Base-by-base conservation (phyloP, 2,888 invertebrate genomes). In the Drosophila borealis region DNA sequence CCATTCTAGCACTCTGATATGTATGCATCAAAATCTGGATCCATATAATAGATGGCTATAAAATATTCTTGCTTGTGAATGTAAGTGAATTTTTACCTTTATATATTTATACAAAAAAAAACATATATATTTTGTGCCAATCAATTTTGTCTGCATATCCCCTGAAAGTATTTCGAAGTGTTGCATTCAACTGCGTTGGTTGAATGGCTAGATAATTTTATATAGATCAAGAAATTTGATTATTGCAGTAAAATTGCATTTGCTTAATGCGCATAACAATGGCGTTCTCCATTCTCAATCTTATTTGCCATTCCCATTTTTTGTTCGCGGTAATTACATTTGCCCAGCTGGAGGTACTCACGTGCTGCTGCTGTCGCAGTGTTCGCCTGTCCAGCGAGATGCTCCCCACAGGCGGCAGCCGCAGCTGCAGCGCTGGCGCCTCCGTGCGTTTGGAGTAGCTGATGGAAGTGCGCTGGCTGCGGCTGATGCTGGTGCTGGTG, bases 341-440 rank as follows among this genome's bases (percentile, higher is more conserved):
- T 53, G 11, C 34, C 49, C 29, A 21, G 48, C 10, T 13, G 29
- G 13, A 29, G 39, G 25, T 70, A 83, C 88, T 82, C 60, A 83
- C 86, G 59, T 70, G 88, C 89, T 4, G 89, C 85, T 62, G 88
- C 87, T 17, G 87, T 75, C 21, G 89, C 80, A 44, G 84, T 70
- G 10, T 71, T 78, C 34, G 64, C 67, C 67, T 88, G 78, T n/a
- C 88, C 82, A 36, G 78, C 25, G 57, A 85, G 74, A 62, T 85
- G 89, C 25, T 85, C 89, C 51, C 88, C 88, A 51, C 89, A 89
- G 64, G 85, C 82, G 13, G 62, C 72, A 17, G 73, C 67, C 34
- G 77, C 76, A 48, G 75, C 75, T 59, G 82, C 73, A 36, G 79
- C 74, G 69, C 66, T 70, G 33, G 71, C 85, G 36, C 70, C 77